phyloP scores from a whole-genome alignment of 2,888 invertebrate species.

The Heliconius sara region DNA sequence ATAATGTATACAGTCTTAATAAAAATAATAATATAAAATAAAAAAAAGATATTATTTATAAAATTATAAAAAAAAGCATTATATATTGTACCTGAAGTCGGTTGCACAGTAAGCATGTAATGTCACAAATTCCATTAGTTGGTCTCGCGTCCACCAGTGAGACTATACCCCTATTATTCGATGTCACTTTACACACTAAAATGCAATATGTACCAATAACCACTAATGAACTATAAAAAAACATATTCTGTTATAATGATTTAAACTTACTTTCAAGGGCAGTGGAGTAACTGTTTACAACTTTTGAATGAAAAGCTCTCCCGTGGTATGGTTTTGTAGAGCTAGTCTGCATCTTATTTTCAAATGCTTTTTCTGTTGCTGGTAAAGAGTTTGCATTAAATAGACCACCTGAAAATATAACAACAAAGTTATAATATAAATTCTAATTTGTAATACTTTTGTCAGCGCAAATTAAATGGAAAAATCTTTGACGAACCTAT shows the following conservation, averaged over 20 bases:
- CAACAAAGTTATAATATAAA: slow-evolving; percentile 2
- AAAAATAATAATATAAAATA: neutral
- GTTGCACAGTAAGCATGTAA: slow-evolving; percentile 70
- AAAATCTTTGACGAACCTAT: slow-evolving; percentile 59
- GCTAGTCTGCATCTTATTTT: slow-evolving; percentile 59
- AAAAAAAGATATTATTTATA: neutral
- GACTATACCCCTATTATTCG: slow-evolving; percentile 61
- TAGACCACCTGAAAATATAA: slow-evolving; percentile 74
- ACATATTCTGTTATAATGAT: neutral
- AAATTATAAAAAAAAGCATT: neutral
- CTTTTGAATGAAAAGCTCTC: slow-evolving; percentile 58
- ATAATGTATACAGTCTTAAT: neutral
- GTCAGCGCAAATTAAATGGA: neutral
- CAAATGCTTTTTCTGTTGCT: slow-evolving; percentile 61
- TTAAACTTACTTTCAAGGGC: slow-evolving; percentile 67
- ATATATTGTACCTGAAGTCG: slow-evolving; percentile 64
- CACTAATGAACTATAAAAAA: neutral
- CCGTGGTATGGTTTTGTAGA: slow-evolving; percentile 64
- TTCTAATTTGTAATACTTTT: neutral
- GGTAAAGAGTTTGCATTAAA: slow-evolving; percentile 67
- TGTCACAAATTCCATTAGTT: slow-evolving; percentile 72
- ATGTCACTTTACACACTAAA: slow-evolving; percentile 70
- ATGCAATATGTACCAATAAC: neutral
- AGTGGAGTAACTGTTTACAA: slow-evolving; percentile 70
- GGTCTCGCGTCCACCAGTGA: slow-evolving; percentile 73